A percentile compares a stretch with the other conserved stretches of the same genome.
These are phyloP conservation scores for Ctenochaetus hawaiiensis DNA, from an alignment of 2,797 vertebrate genomes.

Conservation along the genomic window DNA sequence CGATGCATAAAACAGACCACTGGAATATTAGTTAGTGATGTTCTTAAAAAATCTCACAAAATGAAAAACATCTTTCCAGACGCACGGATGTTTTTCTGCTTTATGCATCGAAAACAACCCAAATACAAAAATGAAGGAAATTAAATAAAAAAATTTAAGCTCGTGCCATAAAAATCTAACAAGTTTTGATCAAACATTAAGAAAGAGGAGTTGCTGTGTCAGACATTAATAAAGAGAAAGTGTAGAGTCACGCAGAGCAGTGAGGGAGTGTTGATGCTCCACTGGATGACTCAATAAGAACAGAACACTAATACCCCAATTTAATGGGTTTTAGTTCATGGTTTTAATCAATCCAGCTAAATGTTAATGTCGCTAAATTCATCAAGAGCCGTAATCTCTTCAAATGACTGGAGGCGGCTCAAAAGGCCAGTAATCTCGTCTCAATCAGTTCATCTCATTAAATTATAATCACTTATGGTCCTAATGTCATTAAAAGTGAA, in stretches of 20 bases:
- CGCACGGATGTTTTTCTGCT: too few species aligned
- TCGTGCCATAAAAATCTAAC: too few species aligned
- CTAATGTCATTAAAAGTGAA: slow-evolving; percentile 30
- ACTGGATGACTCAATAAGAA: slow-evolving; percentile 66
- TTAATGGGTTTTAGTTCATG: slow-evolving; percentile 39
- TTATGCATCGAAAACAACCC: too few species aligned
- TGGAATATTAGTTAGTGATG: too few species aligned
- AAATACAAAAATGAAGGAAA: too few species aligned
- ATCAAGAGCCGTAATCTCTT: slow-evolving; percentile 47
- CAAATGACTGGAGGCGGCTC: slow-evolving; percentile 22
- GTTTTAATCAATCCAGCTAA: slow-evolving; percentile 50
- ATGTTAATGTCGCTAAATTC: slow-evolving; percentile 48
- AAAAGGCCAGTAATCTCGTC: slow-evolving; percentile 34
- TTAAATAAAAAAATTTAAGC: too few species aligned
- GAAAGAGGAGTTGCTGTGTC: not conserved
- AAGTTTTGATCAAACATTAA: too few species aligned
- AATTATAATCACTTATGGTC: slow-evolving; percentile 29
- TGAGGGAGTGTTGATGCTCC: slow-evolving; percentile 35
- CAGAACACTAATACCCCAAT: slow-evolving; percentile 41
- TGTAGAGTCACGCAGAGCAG: slow-evolving; percentile 43
- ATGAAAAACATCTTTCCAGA: too few species aligned
- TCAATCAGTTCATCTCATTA: slow-evolving; percentile 52
- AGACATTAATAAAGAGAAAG: slow-evolving; percentile 8
- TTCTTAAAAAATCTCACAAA: too few species aligned
- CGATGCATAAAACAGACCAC: too few species aligned